Percentiles rank a stretch among this genome's conserved stretches.
These are phyloP conservation scores for Tinamus major DNA, from an alignment of 2,797 vertebrate genomes.

Conservation along the genomic window DNA sequence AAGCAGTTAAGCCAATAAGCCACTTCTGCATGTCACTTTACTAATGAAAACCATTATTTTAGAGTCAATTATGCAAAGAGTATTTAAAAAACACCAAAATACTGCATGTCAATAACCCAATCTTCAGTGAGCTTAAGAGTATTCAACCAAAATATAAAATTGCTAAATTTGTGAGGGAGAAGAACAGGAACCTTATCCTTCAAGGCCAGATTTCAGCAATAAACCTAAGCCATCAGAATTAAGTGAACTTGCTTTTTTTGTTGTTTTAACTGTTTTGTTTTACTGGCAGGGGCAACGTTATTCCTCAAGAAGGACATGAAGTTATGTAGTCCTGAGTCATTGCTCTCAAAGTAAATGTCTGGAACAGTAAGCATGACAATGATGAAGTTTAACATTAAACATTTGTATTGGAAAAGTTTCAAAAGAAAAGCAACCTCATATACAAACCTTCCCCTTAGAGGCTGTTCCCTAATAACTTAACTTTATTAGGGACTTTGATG, in stretches of 20 bases:
- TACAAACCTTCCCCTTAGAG: slow-evolving; percentile 72
- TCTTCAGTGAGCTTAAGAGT: background rate
- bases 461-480: slow-evolving; percentile 5
- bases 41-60: background rate
- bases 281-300: slow-evolving; percentile 33
- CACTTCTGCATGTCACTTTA: background rate
- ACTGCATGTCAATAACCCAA: slow-evolving; percentile 24
- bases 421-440: slow-evolving; percentile 31
- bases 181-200: slow-evolving; percentile 51
- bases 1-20: slow-evolving; percentile 49
- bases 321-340: background rate
- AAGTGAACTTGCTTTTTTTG: background rate
- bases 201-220: background rate
- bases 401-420: background rate
- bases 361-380: background rate
- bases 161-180: background rate
- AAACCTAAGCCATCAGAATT: slow-evolving; percentile 1
- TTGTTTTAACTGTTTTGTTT: background rate
- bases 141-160: background rate
- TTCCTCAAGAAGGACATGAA: background rate
- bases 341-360: slow-evolving; percentile 38
- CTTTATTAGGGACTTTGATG: slow-evolving; percentile 31
- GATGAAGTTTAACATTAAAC: background rate
- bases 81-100: background rate
- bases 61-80: background rate